A percentile compares a stretch with the other conserved stretches of the same genome.
phyloP scores from a whole-genome alignment of 2,113 vertebrate genomes.

The Bathybates hornii region DNA sequence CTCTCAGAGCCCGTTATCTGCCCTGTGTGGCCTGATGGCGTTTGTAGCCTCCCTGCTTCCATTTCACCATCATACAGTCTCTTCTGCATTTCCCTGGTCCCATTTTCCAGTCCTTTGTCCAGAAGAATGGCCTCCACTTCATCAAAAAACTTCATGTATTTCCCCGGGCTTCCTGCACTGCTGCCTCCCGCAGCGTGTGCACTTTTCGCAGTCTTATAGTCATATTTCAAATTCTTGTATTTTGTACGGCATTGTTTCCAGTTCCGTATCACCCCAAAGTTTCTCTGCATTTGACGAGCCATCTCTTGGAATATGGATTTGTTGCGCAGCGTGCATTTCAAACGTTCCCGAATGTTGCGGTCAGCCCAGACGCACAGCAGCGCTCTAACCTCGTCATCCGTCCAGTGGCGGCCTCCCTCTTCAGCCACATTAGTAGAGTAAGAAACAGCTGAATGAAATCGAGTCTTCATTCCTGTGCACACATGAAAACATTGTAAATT shows the following conservation, averaged over 20 bases:
- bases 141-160: conserved; percentile 85
- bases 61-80: conserved; percentile 42
- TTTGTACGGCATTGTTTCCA: conserved; percentile 94
- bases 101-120: conserved; percentile 65
- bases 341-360: conserved; percentile 74
- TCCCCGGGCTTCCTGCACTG: conserved; percentile 65
- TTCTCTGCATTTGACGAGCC: conserved; percentile 78
- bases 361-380: conserved; percentile 84
- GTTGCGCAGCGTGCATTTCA: conserved; percentile 83
- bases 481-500: not conserved
- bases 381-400: conserved; percentile 82
- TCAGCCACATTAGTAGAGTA: conserved; percentile 71
- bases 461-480: conserved; percentile 61
- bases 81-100: conserved; percentile 43
- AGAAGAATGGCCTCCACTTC: conserved; percentile 84
- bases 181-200: conserved; percentile 54
- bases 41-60: not conserved
- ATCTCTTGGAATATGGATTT: conserved; percentile 90
- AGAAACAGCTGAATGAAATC: conserved; percentile 43
- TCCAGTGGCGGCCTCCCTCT: conserved; percentile 88
- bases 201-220: conserved; percentile 81
- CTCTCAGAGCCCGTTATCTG: conserved; percentile 9
- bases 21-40: not conserved
- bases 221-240: conserved; percentile 89
- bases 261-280: conserved; percentile 81